Base-by-base conservation (phyloP, 2,113 vertebrate genomes). In the Egretta garzetta region DNA sequence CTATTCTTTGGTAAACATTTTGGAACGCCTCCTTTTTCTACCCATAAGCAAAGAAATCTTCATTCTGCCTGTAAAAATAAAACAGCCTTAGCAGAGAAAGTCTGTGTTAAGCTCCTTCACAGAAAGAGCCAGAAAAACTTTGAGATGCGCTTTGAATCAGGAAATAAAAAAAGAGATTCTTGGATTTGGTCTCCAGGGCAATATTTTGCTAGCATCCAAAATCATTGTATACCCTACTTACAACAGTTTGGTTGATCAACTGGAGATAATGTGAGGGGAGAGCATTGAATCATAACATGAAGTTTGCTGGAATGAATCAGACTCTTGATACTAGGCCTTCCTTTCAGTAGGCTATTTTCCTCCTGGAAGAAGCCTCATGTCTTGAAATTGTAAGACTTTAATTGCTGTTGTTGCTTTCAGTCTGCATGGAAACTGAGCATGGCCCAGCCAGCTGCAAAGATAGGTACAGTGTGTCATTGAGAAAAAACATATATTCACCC, bases 1-100 rank as follows among this genome's bases (percentile, higher is more conserved):
- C 96, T 94, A 93, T 97, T 98, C 95, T 98, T 91, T 84, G 39
- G 90, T 86, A 97, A 97, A 96, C 84, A 87, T 93, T 98, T 93
- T 97, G 76, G 55, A 98, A 97, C 13, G 39, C 86, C 76, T 94
- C 37, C 59, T 89, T 95, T 93, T 94, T 94, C 84, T 55, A 84
- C 24, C 71, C 85, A 59, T 50, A 85, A 84, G 87, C 70, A 96
- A 97, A 95, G 76, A 94, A 94, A 97, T 93, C 68, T 96, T 86
- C 85, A 86, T 72, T 96, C 85, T 96, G 95, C 73, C 76, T 86
- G 81, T 84, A 94, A 87, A 95, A 95, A 87, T 67, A 91, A 97
- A 98, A 89, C 50, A 95, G 24, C 45, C 56, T 95, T 89, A 94
- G 88, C 75, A 64, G 79, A 90, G 27, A 88, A 87, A 45, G 41